A percentile compares a stretch with the other conserved stretches of the same genome.
Conservation (phyloP, 2,888 invertebrate species). For the Agrochola macilenta region DNA sequence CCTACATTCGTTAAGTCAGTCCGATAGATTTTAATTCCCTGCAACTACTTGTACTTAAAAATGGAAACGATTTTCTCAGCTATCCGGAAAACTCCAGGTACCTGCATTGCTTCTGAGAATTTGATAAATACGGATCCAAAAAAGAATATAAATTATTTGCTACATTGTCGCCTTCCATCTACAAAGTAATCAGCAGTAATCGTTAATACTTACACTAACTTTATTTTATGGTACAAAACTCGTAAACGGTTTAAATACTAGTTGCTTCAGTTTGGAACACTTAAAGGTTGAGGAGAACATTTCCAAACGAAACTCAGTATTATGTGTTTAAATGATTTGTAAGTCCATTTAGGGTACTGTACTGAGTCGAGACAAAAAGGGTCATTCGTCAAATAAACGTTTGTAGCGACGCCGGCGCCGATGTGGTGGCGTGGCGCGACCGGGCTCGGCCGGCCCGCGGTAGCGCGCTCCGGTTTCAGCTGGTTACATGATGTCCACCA, state of each 20-base stretch:
- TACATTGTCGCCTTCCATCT: neutral
- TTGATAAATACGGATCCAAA: neutral
- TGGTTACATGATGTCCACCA: slow-evolving; percentile 62
- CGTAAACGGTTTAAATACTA: slow-evolving; percentile 32
- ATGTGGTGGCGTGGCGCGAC: slow-evolving; percentile 50
- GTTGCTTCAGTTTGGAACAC: slow-evolving; percentile 12
- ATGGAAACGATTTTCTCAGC: neutral
- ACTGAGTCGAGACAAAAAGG: slow-evolving; percentile 74
- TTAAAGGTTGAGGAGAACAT: slow-evolving; percentile 22
- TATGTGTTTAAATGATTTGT: slow-evolving; percentile 70
- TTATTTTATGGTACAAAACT: slow-evolving; percentile 32
- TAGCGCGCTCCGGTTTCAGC: slow-evolving; percentile 70
- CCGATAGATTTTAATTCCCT: neutral
- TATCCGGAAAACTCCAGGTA: neutral
- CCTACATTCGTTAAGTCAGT: neutral
- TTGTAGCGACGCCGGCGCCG: slow-evolving; percentile 22
- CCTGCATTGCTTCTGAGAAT: neutral
- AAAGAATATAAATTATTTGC: neutral
- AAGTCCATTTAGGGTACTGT: slow-evolving; percentile 75
- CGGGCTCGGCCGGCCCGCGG: slow-evolving; percentile 62
- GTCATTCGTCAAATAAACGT: slow-evolving; percentile 70
- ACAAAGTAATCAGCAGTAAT: slow-evolving; percentile 20
- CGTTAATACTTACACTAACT: slow-evolving; percentile 11
- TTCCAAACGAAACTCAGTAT: slow-evolving; percentile 6
- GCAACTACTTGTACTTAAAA: neutral